Evolutionary conservation across 2,113 vertebrate genomes (phyloP), one percentile per base, ranked within the genome.

Genomic region (Microtus richardsoni): DNA sequence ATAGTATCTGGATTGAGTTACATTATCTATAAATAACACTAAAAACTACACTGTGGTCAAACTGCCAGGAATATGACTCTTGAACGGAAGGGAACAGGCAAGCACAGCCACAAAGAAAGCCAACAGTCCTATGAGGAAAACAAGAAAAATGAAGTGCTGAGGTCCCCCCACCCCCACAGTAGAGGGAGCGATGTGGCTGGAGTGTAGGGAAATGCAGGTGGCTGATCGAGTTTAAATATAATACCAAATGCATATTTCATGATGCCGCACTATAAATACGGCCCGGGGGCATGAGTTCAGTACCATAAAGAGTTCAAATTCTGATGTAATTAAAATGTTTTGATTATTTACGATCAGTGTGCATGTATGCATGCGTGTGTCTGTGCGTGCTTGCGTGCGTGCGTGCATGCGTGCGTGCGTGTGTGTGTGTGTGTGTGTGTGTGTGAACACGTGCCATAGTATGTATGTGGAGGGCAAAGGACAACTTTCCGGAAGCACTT

Each of bases 1-100:
- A 44, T 60, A 86, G 64, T 93, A 88, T 75, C 88, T 85, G 49
- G 30, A 47, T 79, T 5, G 33, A 91, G 83, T 91, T 92, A 88
- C 64, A 14, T 60, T 85, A 62, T 66, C 78, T 44, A 70, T 75
- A 93, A 77, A 82, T 44, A 74, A 91, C 54, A 82, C 44, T 60
- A 54, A 83, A 83, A 92, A 66, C 86, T 47, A 88, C 44, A 52
- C 58, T 54, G 24, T 83, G 86, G 58, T 62, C 36, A 84, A 52
- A 21, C 49, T 60, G 62, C 88, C 62, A 88, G 47, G 6, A 80
- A 96, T 33, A 58, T 22, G 28, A 62, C 75, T 93, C 75, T 74
- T 17, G 10, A 78, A n/a, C 64, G 71, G 78, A 87, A 91, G 26
- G 83, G 91, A 93, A 91, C 17, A 24, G 52, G 36, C 26, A 22